Percentiles rank a stretch among this genome's conserved stretches.
Evolutionary conservation across 2,888 invertebrate genomes (phyloP).

Genomic region (Allolobophora icterica): DNA sequence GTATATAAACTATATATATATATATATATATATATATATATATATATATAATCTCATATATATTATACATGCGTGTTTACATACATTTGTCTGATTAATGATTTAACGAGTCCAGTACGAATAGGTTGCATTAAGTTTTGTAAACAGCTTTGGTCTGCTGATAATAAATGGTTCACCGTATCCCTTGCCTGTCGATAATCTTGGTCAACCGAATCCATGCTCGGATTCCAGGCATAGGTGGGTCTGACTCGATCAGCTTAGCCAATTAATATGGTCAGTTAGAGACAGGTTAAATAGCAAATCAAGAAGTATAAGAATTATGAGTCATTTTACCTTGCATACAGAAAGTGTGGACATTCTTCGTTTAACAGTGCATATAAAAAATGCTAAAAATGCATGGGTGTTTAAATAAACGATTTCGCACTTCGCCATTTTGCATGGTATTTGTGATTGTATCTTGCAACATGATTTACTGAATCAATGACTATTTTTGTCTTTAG

Average conservation of each 20-base stretch:
- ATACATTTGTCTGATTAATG: neutral
- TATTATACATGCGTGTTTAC: neutral
- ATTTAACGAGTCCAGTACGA: neutral
- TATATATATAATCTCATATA: neutral
- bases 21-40: slow-evolving; percentile 23
- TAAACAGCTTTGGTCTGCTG: neutral
- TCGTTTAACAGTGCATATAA: neutral
- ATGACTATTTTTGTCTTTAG: neutral
- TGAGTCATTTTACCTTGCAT: neutral
- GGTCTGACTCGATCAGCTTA: neutral
- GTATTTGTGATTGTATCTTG: neutral
- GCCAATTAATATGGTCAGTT: too few species aligned
- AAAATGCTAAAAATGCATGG: too few species aligned
- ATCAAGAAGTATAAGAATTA: neutral
- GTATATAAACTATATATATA: slow-evolving; percentile 13
- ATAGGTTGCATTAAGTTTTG: neutral
- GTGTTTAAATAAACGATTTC: neutral
- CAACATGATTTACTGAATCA: neutral
- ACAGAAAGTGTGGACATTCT: neutral
- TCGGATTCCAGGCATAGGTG: neutral
- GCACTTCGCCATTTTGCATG: neutral
- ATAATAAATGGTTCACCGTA: neutral
- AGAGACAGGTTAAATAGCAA: neutral
- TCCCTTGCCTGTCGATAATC: neutral
- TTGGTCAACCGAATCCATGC: neutral